phyloP scores from a whole-genome alignment of 2,797 vertebrate species.

The Chrysocyon brachyurus region DNA sequence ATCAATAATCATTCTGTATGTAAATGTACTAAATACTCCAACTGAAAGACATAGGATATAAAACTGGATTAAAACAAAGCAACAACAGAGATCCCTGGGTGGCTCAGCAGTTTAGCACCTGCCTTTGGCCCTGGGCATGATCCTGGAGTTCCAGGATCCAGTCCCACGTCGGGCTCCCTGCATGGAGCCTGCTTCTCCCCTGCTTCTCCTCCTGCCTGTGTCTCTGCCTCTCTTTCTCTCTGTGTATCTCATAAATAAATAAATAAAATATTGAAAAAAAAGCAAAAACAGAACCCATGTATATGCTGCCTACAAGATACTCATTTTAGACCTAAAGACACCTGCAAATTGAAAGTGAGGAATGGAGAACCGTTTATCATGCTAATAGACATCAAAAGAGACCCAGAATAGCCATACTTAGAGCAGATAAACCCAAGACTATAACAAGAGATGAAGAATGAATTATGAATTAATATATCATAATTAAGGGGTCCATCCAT shows the following conservation, averaged over 20 bases:
- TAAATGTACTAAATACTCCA: not conserved
- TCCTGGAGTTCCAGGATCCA: too few relatives aligned
- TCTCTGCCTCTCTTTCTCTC: too few relatives aligned
- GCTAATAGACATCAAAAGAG: not conserved
- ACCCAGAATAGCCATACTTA: not conserved
- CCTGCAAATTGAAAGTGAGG: not conserved
- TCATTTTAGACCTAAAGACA: not conserved
- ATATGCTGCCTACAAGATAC: not conserved
- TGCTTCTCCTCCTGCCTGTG: too few relatives aligned
- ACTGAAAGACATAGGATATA: not conserved
- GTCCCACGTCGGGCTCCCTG: too few relatives aligned
- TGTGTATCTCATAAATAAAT: too few relatives aligned
- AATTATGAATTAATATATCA: too few relatives aligned
- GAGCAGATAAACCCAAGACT: not conserved
- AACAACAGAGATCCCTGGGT: too few relatives aligned
- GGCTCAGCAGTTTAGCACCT: too few relatives aligned
- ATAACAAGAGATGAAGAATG: not conserved
- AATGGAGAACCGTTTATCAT: not conserved
- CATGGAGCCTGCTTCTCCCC: too few relatives aligned
- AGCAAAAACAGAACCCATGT: not conserved
- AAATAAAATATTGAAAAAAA: too few relatives aligned
- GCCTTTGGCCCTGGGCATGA: too few relatives aligned
- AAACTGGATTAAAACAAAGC: not conserved
- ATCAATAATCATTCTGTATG: not conserved
- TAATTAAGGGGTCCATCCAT: not conserved